phyloP scores from a whole-genome alignment of 1,140 invertebrate genomes.

The roundworm (Caenorhabditis elegans) region WBcel235 BX284605.5:8779001-8779500 shows the following conservation, averaged over 20 bases:
- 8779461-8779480: slow-evolving; percentile 19
- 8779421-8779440: too few species aligned
- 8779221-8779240: slow-evolving; percentile 15
- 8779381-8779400: neutral
- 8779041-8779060: slow-evolving; percentile 48
- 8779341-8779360: neutral
- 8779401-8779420: neutral
- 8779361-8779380: neutral
- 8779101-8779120: slow-evolving; percentile 17
- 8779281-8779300: neutral
- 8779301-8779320: neutral
- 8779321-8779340: neutral
- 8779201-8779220: neutral
- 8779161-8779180: neutral
- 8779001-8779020: slow-evolving; percentile 56
- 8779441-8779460: slow-evolving; percentile 8
- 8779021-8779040: slow-evolving; percentile 41
- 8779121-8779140: neutral
- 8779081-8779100: slow-evolving; percentile 52
- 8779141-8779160: neutral
- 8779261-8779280: too few species aligned
- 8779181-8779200: neutral
- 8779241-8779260: neutral
- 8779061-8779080: slow-evolving; percentile 49
- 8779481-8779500: too few species aligned